These are phyloP conservation scores for Pterois miles DNA, from an alignment of 2,797 vertebrate species.

Conservation along the genomic window DNA sequence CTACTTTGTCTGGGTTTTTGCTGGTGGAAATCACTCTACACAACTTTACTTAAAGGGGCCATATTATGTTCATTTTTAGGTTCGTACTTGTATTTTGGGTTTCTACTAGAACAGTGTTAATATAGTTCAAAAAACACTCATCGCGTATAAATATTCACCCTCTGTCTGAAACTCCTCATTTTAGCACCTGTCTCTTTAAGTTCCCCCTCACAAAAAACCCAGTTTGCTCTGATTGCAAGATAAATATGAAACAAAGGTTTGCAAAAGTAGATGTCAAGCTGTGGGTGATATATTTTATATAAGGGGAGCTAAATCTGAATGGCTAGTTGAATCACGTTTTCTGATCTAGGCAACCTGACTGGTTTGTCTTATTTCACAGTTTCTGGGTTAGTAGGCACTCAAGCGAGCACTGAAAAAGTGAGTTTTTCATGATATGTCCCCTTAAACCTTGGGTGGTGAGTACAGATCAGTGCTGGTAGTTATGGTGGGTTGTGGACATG, in stretches of 20 bases:
- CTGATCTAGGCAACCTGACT: not conserved
- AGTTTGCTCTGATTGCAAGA: not conserved
- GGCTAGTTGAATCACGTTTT: rapidly evolving
- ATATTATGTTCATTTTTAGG: not conserved
- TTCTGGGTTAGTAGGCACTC: not conserved
- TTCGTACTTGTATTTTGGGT: not conserved
- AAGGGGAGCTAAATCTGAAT: not conserved
- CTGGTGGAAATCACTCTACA: not conserved
- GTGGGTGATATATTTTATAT: not conserved
- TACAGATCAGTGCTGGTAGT: not conserved
- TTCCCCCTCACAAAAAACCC: not conserved
- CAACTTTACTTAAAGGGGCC: not conserved
- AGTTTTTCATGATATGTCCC: not conserved
- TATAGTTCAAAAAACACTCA: not conserved
- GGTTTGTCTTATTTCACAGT: not conserved
- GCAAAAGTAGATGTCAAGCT: not conserved
- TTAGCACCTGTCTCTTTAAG: not conserved
- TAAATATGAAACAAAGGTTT: not conserved
- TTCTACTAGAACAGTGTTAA: not conserved
- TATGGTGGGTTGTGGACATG: not conserved
- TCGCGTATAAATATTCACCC: not conserved
- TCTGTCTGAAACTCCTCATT: not conserved
- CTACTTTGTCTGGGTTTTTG: not conserved
- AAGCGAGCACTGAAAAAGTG: not conserved
- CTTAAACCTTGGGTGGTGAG: not conserved